Evolutionary conservation across 2,113 vertebrate species (phyloP), one percentile per base, ranked within the genome.

Genomic region (Paedocypris sp.): DNA sequence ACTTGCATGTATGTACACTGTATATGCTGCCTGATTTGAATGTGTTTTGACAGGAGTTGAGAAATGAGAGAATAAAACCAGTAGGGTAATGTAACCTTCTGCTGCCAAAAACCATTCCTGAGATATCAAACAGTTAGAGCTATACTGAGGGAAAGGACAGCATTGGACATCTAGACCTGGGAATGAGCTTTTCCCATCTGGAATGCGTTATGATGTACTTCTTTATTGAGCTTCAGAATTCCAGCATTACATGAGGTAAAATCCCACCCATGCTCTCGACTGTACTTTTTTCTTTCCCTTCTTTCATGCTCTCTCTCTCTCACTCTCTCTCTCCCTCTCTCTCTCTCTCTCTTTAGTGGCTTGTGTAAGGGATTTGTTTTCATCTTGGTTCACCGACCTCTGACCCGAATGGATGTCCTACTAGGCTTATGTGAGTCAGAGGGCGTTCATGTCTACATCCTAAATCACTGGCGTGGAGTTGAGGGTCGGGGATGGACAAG

Each of bases 201-300:
- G 77, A 77, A 77, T 3, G n/a, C 66, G 73, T 79, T 67, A 71
- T 41, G 46, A 35, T 38, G 49, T 67, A 71, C 72, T 73, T 67
- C 72, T 72, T 70, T 70, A 67, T 53, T 45, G 64, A 67, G 60
- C 53, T 29, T 65, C 28, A 52, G 53, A 67, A 64, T 52, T 26
- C 66, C 57, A 67, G 67, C 64, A 59, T 47, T 16, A 60, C 63
- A 67, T 45, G 16, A 69, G 43, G 23, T 45, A 66, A 59, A 35
- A 61, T 45, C 28, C 16, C 57, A 68, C 64, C 61, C 58, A 58
- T 52, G 47, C 41, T 54, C 62, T 64, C 64, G 23, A 63, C 60
- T 62, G 48, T 53, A 62, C 51, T 53, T 45, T 20, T 20, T 28
- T 12, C 15, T 20, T 28, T 31, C 41, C 28, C 28, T 50, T 11